A percentile compares a stretch with the other conserved stretches of the same genome.
Evolutionary conservation across 2,797 vertebrate species (phyloP).

Genomic region (Protosalanx chinensis): DNA sequence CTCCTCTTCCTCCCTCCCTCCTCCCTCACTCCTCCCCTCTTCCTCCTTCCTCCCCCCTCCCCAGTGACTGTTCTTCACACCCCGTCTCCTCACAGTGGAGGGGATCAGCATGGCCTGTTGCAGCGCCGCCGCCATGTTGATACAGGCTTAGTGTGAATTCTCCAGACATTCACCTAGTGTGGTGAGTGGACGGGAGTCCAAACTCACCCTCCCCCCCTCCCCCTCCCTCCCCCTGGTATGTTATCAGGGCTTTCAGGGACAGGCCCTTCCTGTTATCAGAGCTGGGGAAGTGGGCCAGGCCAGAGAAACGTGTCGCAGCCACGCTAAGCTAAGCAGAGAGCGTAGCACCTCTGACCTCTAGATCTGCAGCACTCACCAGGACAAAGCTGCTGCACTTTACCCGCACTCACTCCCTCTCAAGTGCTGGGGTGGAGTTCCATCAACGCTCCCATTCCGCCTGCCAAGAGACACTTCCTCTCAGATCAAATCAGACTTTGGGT

Average conservation of each 20-base stretch:
- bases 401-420: background rate
- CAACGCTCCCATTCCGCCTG: too few relatives aligned
- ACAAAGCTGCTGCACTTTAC: background rate
- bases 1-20: background rate
- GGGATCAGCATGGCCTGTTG: background rate
- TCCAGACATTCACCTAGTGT: background rate
- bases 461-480: too few relatives aligned
- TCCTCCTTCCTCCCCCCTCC: background rate
- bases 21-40: background rate
- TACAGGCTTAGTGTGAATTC: background rate
- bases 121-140: background rate
- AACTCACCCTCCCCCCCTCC: too few relatives aligned
- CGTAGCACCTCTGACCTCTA: conserved; percentile 28
- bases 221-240: background rate
- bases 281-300: conserved; percentile 45
- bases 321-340: conserved; percentile 50
- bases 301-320: background rate
- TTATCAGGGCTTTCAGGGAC: conserved; percentile 29
- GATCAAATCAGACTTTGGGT: too few relatives aligned
- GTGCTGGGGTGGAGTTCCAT: background rate
- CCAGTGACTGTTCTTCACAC: background rate
- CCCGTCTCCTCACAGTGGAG: background rate
- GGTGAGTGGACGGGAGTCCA: too few relatives aligned
- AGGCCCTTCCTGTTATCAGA: conserved; percentile 66
- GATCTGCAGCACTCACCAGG: conserved; percentile 22